Base-by-base conservation (phyloP, 1,140 invertebrate genomes). In the Polyergus mexicanus region DNA sequence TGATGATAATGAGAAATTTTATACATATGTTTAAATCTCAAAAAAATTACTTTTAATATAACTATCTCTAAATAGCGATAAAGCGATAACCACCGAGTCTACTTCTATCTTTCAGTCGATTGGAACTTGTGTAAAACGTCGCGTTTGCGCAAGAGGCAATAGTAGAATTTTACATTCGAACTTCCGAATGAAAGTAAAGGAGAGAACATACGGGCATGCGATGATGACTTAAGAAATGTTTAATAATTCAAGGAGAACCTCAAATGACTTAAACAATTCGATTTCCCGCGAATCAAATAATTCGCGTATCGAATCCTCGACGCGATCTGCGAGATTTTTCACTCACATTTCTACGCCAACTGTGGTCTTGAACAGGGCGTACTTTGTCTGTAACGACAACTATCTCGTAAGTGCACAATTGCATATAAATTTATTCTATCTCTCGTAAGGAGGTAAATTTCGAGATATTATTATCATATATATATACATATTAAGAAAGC, bases 321-420 rank as follows among this genome's bases (percentile, higher is more conserved):
- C 19, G 38, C 41, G 28, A 66, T 35, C 32, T 47, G n/a, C 25
- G 44, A 60, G 1, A n/a, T 54, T 74, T 13, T 28, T 60, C 25
- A 58, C 72, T 51, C 69, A 75, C 41, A 44, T 91, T 91, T 86
- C 38, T 89, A 93, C 93, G 93, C 90, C 93, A 85, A 86, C 92
- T 76, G 86, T 92, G 76, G 69, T 88, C 11, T 89, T 92, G 28
- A 93, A 95, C 72, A 94, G 91, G 84, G 88, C 93, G 6, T 94
- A 93, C 77, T 94, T 94, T 78, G 94, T 95, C 84, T 95, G 94
- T 90, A 95, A 95, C 88, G 94, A 95, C 92, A 91, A 92, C 10
- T 95, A 95, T 87, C 85, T 93, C 78, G 94, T 93, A 92, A 94
- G 93, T 93, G 84, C 54, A 35, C 19, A 11, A 7, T 11, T 3